Percentiles rank a stretch among this genome's conserved stretches.
phyloP scores from a whole-genome alignment of 2,113 vertebrate genomes.

The Fukomys damarensis region DNA sequence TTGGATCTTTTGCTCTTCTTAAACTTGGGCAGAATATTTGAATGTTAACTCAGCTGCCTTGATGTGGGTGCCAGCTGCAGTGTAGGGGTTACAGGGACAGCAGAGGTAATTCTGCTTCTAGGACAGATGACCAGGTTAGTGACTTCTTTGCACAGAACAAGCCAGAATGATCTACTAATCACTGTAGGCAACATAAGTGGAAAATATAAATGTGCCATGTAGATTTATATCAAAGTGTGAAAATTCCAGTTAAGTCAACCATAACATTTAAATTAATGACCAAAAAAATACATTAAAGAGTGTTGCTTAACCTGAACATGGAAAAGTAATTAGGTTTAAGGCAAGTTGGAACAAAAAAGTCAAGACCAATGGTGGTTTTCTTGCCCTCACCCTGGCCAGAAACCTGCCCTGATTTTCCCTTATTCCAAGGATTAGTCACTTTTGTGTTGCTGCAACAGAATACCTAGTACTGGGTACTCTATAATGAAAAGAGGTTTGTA shows the following conservation, averaged over 20 bases:
- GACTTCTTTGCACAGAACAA: not conserved
- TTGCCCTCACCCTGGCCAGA: not conserved
- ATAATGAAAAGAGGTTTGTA: not conserved
- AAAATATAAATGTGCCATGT: conserved; percentile 56
- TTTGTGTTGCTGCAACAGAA: not conserved
- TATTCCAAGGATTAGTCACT: not conserved
- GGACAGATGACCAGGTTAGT: not conserved
- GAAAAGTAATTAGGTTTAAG: conserved; percentile 78
- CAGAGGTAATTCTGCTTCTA: not conserved
- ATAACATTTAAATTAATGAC: conserved; percentile 80
- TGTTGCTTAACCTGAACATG: conserved; percentile 65
- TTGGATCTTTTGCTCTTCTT: not conserved
- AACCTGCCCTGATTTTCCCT: not conserved
- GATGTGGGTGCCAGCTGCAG: conserved; percentile 69
- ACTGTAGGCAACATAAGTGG: conserved; percentile 28
- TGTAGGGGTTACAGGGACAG: conserved; percentile 33
- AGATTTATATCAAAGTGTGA: conserved; percentile 78
- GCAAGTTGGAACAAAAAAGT: conserved; percentile 65
- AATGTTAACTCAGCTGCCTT: conserved; percentile 74
- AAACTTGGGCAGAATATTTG: conserved; percentile 27
- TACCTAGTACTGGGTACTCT: not conserved
- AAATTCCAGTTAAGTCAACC: conserved; percentile 69
- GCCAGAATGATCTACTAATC: conserved; percentile 25
- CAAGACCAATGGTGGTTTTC: conserved; percentile 13
- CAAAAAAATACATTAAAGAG: conserved; percentile 65